Conservation (phyloP, 2,113 vertebrate species). For the Girardinichthys multiradiatus region DNA sequence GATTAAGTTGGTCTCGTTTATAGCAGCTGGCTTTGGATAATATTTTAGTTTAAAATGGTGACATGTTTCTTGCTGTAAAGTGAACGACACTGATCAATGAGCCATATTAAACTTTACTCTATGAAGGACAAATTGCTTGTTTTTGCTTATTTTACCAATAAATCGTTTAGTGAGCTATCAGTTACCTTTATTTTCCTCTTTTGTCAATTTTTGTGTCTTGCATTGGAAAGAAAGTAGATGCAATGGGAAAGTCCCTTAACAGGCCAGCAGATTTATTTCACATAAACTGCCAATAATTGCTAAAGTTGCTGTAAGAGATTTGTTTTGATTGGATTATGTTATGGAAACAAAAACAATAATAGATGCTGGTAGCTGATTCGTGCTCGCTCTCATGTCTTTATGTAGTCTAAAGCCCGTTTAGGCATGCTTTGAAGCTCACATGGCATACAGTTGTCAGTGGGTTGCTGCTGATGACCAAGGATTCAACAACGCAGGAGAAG, state of each 20-base stretch:
- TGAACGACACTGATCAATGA: neutral
- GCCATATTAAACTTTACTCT: neutral
- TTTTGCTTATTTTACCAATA: neutral
- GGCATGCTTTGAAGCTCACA: conserved; percentile 43
- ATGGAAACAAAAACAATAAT: conserved; percentile 54
- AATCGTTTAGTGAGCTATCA: neutral
- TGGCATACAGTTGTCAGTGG: conserved; percentile 20
- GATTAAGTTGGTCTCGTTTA: neutral
- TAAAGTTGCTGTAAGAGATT: conserved; percentile 35
- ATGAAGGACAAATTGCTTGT: neutral
- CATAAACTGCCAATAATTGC: conserved; percentile 6
- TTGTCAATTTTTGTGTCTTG: neutral
- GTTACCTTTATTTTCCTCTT: neutral
- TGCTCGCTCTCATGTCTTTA: conserved; percentile 39
- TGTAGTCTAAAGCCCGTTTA: conserved; percentile 42
- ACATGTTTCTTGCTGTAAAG: neutral
- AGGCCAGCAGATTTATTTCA: conserved; percentile 15
- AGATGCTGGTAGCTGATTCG: conserved; percentile 53
- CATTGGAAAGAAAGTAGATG: conserved; percentile 18
- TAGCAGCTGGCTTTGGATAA: neutral
- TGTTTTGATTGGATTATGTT: conserved; percentile 18
- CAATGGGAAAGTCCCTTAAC: conserved; percentile 9
- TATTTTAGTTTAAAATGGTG: neutral
- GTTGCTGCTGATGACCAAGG: neutral
- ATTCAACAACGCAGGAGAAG: conserved; percentile 14